phyloP scores from a whole-genome alignment of 2,797 vertebrate species.

The Sus cebifrons region DNA sequence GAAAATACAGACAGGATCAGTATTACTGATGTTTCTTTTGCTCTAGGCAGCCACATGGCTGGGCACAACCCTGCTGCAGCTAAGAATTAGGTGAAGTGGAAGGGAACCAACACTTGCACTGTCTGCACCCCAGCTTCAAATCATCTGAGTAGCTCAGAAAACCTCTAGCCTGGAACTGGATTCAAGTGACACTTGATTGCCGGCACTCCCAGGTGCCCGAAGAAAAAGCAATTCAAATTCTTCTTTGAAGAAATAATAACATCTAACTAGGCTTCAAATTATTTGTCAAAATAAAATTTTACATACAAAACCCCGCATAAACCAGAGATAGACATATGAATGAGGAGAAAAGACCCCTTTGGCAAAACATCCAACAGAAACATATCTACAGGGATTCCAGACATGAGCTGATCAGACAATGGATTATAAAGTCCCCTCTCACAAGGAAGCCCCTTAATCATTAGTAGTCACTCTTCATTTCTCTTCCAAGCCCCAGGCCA shows the following conservation, averaged over 20 bases:
- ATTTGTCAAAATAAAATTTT: conserved; percentile 38
- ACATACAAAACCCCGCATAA: conserved; percentile 3
- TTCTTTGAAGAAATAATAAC: conserved; percentile 37
- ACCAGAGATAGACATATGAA: conserved; percentile 7
- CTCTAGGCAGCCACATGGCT: too few species aligned
- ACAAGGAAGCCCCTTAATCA: neutral
- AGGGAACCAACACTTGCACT: neutral
- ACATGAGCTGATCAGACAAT: neutral
- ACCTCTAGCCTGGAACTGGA: neutral
- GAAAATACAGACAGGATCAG: neutral
- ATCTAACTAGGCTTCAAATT: neutral
- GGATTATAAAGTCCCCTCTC: neutral
- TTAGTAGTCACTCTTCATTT: neutral
- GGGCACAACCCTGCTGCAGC: neutral
- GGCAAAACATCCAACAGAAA: neutral
- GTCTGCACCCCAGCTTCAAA: neutral
- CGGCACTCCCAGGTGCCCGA: neutral
- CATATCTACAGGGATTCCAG: neutral
- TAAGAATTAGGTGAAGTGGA: neutral
- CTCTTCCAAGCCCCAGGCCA: neutral
- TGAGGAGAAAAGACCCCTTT: neutral
- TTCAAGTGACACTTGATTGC: neutral
- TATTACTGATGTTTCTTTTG: neutral
- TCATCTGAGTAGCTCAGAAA: neutral
- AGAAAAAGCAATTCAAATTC: neutral